Percentiles rank a stretch among this genome's conserved stretches.
Evolutionary conservation across 2,888 invertebrate genomes (phyloP).

Genomic region (Argyresthia albistria): DNA sequence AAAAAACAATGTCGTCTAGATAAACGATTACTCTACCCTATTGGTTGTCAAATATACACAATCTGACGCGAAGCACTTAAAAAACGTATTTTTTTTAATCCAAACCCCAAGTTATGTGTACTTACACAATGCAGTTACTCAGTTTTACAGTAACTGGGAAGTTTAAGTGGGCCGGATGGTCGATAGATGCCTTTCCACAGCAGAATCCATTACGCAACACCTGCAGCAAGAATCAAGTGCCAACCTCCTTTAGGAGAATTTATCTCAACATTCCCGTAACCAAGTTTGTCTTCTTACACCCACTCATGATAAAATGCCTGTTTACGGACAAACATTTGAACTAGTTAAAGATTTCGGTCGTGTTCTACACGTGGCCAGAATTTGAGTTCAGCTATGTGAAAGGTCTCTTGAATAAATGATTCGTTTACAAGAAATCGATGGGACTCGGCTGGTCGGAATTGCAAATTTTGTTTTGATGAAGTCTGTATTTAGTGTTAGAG

Average conservation of each 20-base stretch:
- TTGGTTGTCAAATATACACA: no score
- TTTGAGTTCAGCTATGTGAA: background rate
- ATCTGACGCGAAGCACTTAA: no score
- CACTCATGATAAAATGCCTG: conserved; percentile 28
- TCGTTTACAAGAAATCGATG: no score
- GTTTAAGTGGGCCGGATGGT: conserved; percentile 24
- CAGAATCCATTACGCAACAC: conserved; percentile 43
- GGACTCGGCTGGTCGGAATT: no score
- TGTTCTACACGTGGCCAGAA: background rate
- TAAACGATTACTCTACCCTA: no score
- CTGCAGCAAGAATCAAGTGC: conserved; percentile 23
- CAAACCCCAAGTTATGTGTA: no score
- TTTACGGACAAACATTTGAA: conserved; percentile 29
- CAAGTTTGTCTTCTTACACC: conserved; percentile 19
- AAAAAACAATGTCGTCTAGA: no score
- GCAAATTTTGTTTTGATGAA: no score
- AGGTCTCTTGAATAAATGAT: background rate
- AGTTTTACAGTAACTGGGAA: no score
- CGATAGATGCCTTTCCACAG: conserved; percentile 28
- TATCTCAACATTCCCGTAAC: conserved; percentile 45
- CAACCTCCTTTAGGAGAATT: conserved; percentile 11
- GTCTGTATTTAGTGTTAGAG: no score
- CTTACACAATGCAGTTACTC: no score
- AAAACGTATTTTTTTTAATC: no score
- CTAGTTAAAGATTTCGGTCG: conserved; percentile 8